Evolutionary conservation across 2,888 invertebrate genomes (phyloP), one percentile per base, ranked within the genome.

Genomic region (Callinectes sapidus): DNA sequence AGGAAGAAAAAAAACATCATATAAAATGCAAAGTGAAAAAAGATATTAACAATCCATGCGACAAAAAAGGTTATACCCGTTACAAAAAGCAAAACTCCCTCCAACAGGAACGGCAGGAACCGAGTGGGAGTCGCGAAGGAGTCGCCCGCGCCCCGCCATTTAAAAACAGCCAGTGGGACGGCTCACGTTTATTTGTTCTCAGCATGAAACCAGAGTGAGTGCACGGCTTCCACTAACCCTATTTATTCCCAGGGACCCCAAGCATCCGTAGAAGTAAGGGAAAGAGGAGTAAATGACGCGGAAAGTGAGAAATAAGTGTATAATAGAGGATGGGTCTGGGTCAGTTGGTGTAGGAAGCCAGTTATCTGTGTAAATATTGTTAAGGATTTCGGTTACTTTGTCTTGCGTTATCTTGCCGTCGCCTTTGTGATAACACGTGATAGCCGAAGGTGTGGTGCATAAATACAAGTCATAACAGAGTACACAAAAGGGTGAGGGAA

Each of bases 201-300:
- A 32, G 3, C 81, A 81, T 81, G 81, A 81, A 81, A 35, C 81
- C 81, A 35, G 81, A 81, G 81, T 81, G 16, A 81, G 81, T 81
- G 13, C 35, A 14, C 16, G 14, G 8, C 14, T 35, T 16, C 16
- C 23, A 13, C 8, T 35, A 28, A 61, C 28, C 35, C 35, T 14
- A 2, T n/a, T 35, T 81, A 81, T 35, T 81, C 16, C 3, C 32
- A 14, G 35, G 81, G 32, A 81, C 14, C 35, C 16, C 2, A 2
- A 10, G 35, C 32, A 81, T 16, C 81, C 16, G 81, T 35, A 81
- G 6, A 32, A 81, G 16, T 81, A 81, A 35, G 32, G 1, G 13
- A 77, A 77, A 6, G 1, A 32, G 3, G 1, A 28, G 14, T 35
- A 81, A 13, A 3, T 35, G 5, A 1, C 14, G 32, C 2, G 28